Conservation (phyloP, 1,140 invertebrate species). For the Lepidurus arcticus region DNA sequence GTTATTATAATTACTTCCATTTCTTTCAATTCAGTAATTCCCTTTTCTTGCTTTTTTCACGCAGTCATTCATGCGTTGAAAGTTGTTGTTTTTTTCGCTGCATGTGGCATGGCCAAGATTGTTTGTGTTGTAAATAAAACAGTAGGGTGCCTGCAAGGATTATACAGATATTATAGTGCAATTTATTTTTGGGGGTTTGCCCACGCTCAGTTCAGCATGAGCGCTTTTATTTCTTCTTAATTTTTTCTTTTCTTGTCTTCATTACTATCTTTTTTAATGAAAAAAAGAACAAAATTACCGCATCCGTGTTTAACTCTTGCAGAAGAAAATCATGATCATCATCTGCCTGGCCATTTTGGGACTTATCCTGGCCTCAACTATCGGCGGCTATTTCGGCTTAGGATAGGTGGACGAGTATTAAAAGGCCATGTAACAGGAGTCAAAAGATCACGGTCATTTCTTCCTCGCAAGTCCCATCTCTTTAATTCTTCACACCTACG, state of each 20-base stretch:
- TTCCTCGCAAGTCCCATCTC: conserved; percentile 1
- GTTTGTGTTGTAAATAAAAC: conserved; percentile 12
- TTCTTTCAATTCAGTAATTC: neutral
- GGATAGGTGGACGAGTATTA: conserved; percentile 28
- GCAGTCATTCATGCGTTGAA: neutral
- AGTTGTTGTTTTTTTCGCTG: neutral
- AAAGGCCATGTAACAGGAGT: neutral
- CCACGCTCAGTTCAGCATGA: neutral
- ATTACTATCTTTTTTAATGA: neutral
- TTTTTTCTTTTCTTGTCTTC: conserved; percentile 14
- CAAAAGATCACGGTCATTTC: neutral
- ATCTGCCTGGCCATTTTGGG: conserved; percentile 88
- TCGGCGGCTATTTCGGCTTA: conserved; percentile 62
- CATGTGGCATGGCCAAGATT: conserved; percentile 4
- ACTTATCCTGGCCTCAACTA: conserved; percentile 69
- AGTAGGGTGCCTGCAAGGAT: neutral
- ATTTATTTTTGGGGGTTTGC: neutral
- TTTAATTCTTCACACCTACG: conserved; percentile 2
- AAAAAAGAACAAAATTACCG: neutral
- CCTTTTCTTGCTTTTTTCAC: conserved; percentile 14
- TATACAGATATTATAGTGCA: neutral
- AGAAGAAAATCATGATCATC: conserved; percentile 99
- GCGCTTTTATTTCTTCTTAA: neutral
- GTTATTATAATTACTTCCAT: neutral
- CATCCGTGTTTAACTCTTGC: conserved; percentile 51